These are phyloP conservation scores for Caligus rogercresseyi DNA, from an alignment of 1,140 invertebrate species.

Conservation along the genomic window DNA sequence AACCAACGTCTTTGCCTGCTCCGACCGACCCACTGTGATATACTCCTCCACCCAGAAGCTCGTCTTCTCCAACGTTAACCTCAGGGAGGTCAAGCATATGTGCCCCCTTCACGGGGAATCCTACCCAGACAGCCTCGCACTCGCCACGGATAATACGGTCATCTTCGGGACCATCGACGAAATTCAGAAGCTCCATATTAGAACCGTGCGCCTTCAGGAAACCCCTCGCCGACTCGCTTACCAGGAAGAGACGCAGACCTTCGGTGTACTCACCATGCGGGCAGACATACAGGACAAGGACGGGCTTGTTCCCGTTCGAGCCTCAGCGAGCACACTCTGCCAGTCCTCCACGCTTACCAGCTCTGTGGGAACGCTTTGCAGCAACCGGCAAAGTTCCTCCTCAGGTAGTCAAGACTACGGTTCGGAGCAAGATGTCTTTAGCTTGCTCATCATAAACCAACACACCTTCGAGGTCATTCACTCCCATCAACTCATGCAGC, in stretches of 20 bases:
- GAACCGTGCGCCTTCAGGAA: slow-evolving; percentile 82
- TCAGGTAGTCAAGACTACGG: slow-evolving; percentile 24
- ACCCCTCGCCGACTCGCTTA: slow-evolving; percentile 82
- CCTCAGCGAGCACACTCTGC: slow-evolving; percentile 58
- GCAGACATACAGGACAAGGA: slow-evolving; percentile 57
- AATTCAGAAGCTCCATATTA: slow-evolving; percentile 91
- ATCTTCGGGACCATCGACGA: slow-evolving; percentile 97
- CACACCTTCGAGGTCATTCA: slow-evolving; percentile 72
- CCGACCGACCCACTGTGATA: slow-evolving; percentile 92
- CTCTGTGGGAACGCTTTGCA: slow-evolving; percentile 24
- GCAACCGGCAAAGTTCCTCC: neutral
- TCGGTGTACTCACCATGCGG: slow-evolving; percentile 77
- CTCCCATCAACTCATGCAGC: slow-evolving; percentile 68
- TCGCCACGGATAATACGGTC: slow-evolving; percentile 79
- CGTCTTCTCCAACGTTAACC: slow-evolving; percentile 96
- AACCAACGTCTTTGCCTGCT: slow-evolving; percentile 95
- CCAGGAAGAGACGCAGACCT: slow-evolving; percentile 80
- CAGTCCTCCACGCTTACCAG: slow-evolving; percentile 35
- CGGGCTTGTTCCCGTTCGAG: slow-evolving; percentile 44
- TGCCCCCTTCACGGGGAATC: slow-evolving; percentile 85
- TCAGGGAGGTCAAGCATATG: slow-evolving; percentile 96
- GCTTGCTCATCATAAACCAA: slow-evolving; percentile 80
- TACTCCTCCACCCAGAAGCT: slow-evolving; percentile 98
- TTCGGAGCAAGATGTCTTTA: slow-evolving; percentile 70
- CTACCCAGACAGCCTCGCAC: slow-evolving; percentile 81